These are phyloP conservation scores for Chloroclysta siterata DNA, from an alignment of 2,888 invertebrate species.

Conservation along the genomic window DNA sequence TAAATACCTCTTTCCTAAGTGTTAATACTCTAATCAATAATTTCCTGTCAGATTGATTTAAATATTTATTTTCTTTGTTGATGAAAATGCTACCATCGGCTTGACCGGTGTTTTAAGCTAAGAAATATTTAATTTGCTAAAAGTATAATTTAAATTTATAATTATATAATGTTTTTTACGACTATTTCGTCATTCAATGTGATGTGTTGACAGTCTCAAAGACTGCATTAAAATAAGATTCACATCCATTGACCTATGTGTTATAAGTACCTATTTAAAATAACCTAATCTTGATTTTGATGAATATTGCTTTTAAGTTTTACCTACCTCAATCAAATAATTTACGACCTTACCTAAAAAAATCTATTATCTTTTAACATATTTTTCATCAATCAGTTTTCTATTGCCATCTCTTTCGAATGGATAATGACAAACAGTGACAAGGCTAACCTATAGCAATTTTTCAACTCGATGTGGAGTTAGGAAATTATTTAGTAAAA, in stretches of 20 bases:
- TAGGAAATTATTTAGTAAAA: no score
- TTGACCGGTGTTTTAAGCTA: not conserved
- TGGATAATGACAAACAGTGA: no score
- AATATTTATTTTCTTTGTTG: not conserved
- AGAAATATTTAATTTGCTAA: not conserved
- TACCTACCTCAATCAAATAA: not conserved
- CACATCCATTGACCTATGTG: constrained; percentile 13
- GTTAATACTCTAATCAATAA: not conserved
- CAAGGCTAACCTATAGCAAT: no score
- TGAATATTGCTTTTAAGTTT: not conserved
- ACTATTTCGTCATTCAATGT: constrained; percentile 22
- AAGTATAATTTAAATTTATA: not conserved
- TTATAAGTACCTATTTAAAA: not conserved
- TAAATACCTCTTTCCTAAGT: not conserved
- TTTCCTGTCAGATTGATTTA: not conserved
- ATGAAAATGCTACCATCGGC: not conserved
- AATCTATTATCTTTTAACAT: no score
- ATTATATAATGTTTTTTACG: constrained; percentile 15
- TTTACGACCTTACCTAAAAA: no score
- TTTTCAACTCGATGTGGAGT: no score
- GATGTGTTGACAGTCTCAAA: constrained; percentile 44
- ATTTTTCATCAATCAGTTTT: no score
- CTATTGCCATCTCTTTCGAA: no score
- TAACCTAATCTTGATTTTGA: not conserved
- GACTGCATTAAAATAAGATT: constrained; percentile 41